Conservation (phyloP, 2,888 invertebrate species). For the Acanthopleura granulata region DNA sequence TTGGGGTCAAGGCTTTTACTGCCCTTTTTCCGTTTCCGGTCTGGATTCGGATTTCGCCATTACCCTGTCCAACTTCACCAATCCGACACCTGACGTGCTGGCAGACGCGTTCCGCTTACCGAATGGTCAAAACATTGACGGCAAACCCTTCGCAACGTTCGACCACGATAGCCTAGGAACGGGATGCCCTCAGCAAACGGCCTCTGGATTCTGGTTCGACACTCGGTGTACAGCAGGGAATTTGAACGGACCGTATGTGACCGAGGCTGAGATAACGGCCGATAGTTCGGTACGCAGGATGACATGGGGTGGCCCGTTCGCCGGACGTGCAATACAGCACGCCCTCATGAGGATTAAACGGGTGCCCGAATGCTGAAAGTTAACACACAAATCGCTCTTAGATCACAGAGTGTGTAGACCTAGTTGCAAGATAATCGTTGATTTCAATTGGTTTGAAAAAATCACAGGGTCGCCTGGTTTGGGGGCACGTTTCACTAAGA, state of each 20-base stretch:
- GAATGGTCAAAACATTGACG: background rate
- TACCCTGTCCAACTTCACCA: background rate
- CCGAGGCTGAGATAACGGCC: too few relatives aligned
- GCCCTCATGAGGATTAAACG: too few relatives aligned
- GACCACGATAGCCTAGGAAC: background rate
- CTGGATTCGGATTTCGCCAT: background rate
- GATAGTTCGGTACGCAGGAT: too few relatives aligned
- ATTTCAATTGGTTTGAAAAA: too few relatives aligned
- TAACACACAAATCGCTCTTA: too few relatives aligned
- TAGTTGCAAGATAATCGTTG: too few relatives aligned
- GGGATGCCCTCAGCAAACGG: background rate
- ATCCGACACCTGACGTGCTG: background rate
- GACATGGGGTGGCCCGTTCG: too few relatives aligned
- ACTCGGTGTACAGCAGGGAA: background rate
- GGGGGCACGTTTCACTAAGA: too few relatives aligned
- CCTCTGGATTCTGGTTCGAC: background rate
- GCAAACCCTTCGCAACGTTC: conserved; percentile 5
- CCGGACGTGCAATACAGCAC: too few relatives aligned
- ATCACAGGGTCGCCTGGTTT: too few relatives aligned
- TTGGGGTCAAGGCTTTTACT: conserved; percentile 4
- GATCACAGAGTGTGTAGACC: too few relatives aligned
- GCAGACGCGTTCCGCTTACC: background rate
- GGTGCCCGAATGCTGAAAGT: too few relatives aligned
- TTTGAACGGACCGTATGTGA: background rate
- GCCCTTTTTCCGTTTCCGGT: background rate